Conservation (phyloP, 2,888 invertebrate genomes). For the Zygaena filipendulae region DNA sequence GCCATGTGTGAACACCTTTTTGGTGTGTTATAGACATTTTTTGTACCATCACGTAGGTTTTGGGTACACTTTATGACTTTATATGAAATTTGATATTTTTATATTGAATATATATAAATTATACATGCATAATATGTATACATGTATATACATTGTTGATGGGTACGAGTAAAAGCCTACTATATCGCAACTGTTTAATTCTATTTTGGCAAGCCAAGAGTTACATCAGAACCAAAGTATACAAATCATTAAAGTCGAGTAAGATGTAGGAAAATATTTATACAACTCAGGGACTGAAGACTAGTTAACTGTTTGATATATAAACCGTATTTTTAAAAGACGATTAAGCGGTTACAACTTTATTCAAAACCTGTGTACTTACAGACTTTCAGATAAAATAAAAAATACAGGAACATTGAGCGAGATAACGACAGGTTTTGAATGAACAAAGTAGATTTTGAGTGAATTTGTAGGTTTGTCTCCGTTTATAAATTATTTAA, state of each 20-base stretch:
- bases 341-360: conserved; percentile 56
- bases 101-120: conserved; percentile 69
- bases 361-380: conserved; percentile 63
- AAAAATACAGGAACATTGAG: conserved; percentile 47
- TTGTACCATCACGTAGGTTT: conserved; percentile 69
- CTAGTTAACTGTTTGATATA: conserved; percentile 69
- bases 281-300: conserved; percentile 68
- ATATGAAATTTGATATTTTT: conserved; percentile 69
- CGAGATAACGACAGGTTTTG: conserved; percentile 61
- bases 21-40: conserved; percentile 53
- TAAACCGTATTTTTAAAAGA: conserved; percentile 64
- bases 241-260: conserved; percentile 67
- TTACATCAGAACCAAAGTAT: conserved; percentile 69
- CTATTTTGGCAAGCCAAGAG: conserved; percentile 67
- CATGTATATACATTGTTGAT: conserved; percentile 69
- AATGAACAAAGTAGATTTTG: conserved; percentile 59
- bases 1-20: conserved; percentile 54
- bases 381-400: conserved; percentile 41
- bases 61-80: conserved; percentile 70
- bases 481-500: conserved; percentile 27
- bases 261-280: conserved; percentile 68
- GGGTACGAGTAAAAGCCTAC: conserved; percentile 64
- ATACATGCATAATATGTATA: conserved; percentile 68
- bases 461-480: conserved; percentile 44
- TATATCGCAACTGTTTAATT: conserved; percentile 68